Evolutionary conservation across 2,113 vertebrate species (phyloP).

Genomic region (Colossoma macropomum): DNA sequence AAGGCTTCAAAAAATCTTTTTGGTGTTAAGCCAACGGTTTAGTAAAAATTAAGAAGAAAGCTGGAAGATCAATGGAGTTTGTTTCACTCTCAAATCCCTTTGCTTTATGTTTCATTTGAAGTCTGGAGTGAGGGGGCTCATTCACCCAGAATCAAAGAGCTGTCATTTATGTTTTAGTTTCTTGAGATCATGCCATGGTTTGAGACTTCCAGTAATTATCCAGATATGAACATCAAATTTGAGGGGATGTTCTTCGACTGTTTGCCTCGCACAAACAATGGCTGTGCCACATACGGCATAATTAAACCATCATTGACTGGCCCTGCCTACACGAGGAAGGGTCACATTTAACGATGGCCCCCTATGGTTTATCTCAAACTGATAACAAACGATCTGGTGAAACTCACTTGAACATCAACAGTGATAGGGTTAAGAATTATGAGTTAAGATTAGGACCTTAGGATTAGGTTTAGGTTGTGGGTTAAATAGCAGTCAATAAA

Average conservation of each 20-base stretch:
- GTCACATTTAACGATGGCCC: neutral
- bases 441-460: too few relatives aligned
- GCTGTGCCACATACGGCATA: constrained; percentile 36
- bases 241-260: constrained; percentile 40
- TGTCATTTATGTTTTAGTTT: constrained; percentile 68
- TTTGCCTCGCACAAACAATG: constrained; percentile 45
- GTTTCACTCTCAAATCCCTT: constrained; percentile 74
- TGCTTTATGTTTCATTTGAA: constrained; percentile 79
- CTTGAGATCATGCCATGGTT: constrained; percentile 68
- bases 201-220: constrained; percentile 59
- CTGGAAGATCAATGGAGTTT: constrained; percentile 73
- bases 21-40: constrained; percentile 75
- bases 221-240: constrained; percentile 51
- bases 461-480: too few relatives aligned
- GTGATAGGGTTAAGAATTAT: too few relatives aligned
- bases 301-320: constrained; percentile 30
- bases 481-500: too few relatives aligned
- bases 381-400: neutral
- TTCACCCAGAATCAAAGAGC: constrained; percentile 75
- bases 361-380: neutral
- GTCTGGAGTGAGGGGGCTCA: constrained; percentile 70
- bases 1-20: constrained; percentile 71
- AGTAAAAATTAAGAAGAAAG: constrained; percentile 80
- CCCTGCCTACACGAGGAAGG: constrained; percentile 1
- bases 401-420: neutral